These are phyloP conservation scores for Dipodomys ordii DNA, from an alignment of 2,113 vertebrate species.

Conservation along the genomic window DNA sequence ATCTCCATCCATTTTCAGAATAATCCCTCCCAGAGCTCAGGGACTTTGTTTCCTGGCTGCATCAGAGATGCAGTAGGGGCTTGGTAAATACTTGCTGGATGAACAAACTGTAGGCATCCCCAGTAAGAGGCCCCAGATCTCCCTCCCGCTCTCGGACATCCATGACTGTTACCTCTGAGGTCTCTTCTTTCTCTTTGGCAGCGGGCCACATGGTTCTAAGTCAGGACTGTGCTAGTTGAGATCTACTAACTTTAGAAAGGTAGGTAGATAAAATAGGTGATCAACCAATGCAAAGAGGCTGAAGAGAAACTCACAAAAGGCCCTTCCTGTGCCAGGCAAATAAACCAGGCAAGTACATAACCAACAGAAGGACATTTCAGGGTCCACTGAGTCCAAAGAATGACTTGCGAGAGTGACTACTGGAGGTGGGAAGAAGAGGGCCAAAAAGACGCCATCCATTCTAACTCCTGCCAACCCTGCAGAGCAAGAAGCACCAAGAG, in stretches of 20 bases:
- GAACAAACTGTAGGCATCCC: background rate
- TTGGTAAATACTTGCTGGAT: background rate
- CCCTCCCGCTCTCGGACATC: background rate
- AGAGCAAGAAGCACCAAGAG: no score
- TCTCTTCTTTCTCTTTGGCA: background rate
- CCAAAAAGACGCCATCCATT: no score
- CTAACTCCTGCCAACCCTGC: no score
- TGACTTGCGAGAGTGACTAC: background rate
- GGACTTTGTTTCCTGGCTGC: background rate
- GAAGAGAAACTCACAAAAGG: background rate
- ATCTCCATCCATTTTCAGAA: background rate
- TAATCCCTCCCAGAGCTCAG: background rate
- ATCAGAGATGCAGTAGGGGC: background rate
- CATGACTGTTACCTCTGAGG: background rate
- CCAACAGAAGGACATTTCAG: background rate
- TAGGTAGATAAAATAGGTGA: background rate
- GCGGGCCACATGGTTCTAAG: background rate
- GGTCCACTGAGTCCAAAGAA: background rate
- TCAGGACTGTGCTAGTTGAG: background rate
- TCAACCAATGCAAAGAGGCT: background rate
- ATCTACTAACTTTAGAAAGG: background rate
- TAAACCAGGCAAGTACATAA: background rate
- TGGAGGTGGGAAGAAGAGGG: background rate
- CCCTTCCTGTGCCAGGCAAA: background rate
- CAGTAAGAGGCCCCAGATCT: background rate